Conservation (phyloP, 2,888 invertebrate species). For the Erebia epiphron region DNA sequence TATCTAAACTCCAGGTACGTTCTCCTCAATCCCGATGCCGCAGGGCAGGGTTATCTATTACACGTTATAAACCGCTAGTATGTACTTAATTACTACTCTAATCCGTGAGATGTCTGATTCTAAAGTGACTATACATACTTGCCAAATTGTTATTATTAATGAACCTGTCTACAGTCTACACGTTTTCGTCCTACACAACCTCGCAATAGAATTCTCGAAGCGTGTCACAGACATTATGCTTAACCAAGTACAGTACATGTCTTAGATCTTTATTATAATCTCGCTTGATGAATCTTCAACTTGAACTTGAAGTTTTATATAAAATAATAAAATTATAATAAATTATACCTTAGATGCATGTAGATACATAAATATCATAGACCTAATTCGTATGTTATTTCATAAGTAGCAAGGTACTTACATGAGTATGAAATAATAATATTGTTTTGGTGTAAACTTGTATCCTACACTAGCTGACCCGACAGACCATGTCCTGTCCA, state of each 20-base stretch:
- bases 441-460: no score
- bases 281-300: neutral
- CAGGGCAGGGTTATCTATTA: no score
- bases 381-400: no score
- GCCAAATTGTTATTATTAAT: neutral
- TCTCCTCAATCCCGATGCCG: no score
- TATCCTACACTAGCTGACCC: no score
- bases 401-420: no score
- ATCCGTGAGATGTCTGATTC: neutral
- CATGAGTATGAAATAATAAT: no score
- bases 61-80: neutral
- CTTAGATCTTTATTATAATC: neutral
- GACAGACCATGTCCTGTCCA: no score
- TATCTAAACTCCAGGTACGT: no score
- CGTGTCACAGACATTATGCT: neutral
- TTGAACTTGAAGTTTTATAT: conserved; percentile 4
- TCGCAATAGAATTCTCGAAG: neutral
- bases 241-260: neutral
- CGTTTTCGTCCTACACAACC: conserved; percentile 6
- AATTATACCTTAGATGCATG: no score
- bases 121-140: neutral
- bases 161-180: neutral
- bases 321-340: no score
- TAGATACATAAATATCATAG: no score
- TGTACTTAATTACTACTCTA: neutral